A percentile compares a stretch with the other conserved stretches of the same genome.
These are phyloP conservation scores for Cantharis flavilabris DNA, from an alignment of 2,888 invertebrate genomes.

Conservation along the genomic window DNA sequence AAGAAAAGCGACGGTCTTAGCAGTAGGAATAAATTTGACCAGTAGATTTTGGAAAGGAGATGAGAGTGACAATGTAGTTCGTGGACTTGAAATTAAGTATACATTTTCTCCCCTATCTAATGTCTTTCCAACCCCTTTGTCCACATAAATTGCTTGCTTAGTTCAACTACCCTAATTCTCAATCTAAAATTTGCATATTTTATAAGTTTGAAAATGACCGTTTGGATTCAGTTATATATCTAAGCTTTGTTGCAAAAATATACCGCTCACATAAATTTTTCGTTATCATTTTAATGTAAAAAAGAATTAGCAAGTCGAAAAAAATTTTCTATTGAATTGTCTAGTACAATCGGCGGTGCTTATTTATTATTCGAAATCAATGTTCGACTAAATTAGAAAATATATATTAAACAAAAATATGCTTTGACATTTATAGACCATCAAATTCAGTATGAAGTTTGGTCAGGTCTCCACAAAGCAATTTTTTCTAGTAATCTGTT, in stretches of 20 bases:
- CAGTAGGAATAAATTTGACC: conserved; percentile 12
- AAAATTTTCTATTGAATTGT: not conserved
- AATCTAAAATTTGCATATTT: conserved; percentile 44
- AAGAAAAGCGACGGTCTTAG: not conserved
- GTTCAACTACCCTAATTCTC: conserved; percentile 45
- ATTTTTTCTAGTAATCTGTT: conserved; percentile 25
- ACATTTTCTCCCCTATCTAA: conserved; percentile 50
- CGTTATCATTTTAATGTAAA: not conserved
- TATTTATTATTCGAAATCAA: conserved; percentile 53
- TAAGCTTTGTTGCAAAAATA: not conserved
- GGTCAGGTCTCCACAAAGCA: conserved; percentile 16
- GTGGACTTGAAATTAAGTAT: conserved; percentile 46
- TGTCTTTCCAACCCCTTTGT: conserved; percentile 49
- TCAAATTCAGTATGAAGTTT: conserved; percentile 49
- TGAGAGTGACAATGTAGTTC: conserved; percentile 27
- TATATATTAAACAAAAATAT: conserved; percentile 42
- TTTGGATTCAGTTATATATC: conserved; percentile 12
- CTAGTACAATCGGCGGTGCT: conserved; percentile 35
- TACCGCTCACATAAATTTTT: not conserved
- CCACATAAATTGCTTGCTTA: conserved; percentile 51
- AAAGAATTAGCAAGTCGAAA: not conserved
- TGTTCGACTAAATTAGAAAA: conserved; percentile 51
- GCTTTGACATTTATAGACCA: conserved; percentile 51
- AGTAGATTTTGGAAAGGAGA: conserved; percentile 17
- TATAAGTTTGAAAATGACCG: conserved; percentile 37